phyloP scores from a whole-genome alignment of 2,888 invertebrate species.

The Pseudoips prasinana region DNA sequence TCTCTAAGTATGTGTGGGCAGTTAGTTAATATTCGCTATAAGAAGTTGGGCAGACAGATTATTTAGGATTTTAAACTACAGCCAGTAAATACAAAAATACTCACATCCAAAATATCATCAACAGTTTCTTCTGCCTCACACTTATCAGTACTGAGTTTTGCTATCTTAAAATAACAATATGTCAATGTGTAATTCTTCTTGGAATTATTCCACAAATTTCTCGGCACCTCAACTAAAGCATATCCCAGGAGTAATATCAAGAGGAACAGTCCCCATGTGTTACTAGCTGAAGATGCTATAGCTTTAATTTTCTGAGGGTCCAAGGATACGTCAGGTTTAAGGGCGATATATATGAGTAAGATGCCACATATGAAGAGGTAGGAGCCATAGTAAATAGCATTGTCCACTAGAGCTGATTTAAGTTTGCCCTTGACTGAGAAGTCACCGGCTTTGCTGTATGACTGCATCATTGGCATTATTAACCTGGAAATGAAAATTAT shows the following conservation, averaged over 20 bases:
- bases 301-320: conserved; percentile 97
- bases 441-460: conserved; percentile 98
- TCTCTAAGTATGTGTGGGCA: too few species aligned
- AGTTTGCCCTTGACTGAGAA: conserved; percentile 97
- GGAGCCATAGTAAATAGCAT: conserved; percentile 98
- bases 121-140: conserved; percentile 98
- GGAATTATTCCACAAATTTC: conserved; percentile 95
- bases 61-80: too few species aligned
- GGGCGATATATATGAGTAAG: conserved; percentile 95
- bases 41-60: too few species aligned
- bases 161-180: conserved; percentile 95
- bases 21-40: too few species aligned
- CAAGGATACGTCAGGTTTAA: conserved; percentile 93
- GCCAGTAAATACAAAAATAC: too few species aligned
- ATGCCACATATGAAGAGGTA: conserved; percentile 97
- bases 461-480: conserved; percentile 99
- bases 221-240: conserved; percentile 97
- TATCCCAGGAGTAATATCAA: conserved; percentile 95
- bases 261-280: conserved; percentile 99
- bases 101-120: conserved; percentile 96
- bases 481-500: conserved; percentile 86
- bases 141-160: conserved; percentile 96
- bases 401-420: conserved; percentile 96
- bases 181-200: conserved; percentile 92
- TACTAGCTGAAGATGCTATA: conserved; percentile 98